Evolutionary conservation across 1,140 invertebrate genomes (phyloP), one percentile per base, ranked within the genome.

Genomic region (Trachelipus rathkii): DNA sequence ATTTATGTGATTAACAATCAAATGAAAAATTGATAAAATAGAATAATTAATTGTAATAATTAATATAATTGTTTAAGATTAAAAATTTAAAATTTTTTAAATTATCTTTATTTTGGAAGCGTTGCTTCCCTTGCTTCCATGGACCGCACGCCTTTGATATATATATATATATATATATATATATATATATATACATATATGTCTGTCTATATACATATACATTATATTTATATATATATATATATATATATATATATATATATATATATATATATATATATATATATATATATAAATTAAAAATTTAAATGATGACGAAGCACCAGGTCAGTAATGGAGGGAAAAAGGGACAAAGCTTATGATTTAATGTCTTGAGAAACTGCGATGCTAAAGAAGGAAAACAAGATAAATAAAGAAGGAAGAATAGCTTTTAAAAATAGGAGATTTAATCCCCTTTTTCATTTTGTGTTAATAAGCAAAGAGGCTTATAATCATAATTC

Each of bases 221-320:
- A 60, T 60, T 60, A 60, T 60, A 13, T 19, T 2, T 19, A 13
- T 19, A 13, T 19, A 60, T 60, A 60, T 60, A 60, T 60, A 60
- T 60, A 60, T 60, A 60, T 60, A 60, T 60, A 60, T 60, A 60
- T 60, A 60, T 60, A 60, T 60, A 60, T 60, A 60, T 60, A 60
- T 60, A 60, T 60, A 60, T 60, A 19, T 15, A 19, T 60, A 19
- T 13, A 60, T 60, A 15, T 60, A 33, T 60, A 60, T 60, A 13
- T 60, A 60, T 60, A 19, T 60, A 60, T 60, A 60, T 60, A 4
- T 3, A 15, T 4, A 60, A 60, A 60, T 15, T 19, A 33, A 33
- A 19, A 60, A 60, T 4, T 60, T 60, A 1, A 4, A 60, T 60
- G 50, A 60, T 60, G 50, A 60, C 50, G 50, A 60, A 60, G 50